Evolutionary conservation across 2,797 vertebrate species (phyloP).

Genomic region (Lycodopsis pacificus): DNA sequence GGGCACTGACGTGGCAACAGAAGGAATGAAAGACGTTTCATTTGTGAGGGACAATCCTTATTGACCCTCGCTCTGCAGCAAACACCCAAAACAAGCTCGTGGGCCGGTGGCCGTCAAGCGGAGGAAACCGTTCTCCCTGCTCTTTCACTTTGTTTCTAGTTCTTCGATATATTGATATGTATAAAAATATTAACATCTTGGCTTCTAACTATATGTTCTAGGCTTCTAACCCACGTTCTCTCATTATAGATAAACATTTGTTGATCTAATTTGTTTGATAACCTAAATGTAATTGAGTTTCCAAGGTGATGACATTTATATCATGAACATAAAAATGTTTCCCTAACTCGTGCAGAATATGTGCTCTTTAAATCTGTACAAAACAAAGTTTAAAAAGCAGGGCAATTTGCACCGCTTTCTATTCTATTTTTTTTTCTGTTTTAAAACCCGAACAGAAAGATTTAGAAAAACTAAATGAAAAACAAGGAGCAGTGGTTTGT

Average conservation of each 20-base stretch:
- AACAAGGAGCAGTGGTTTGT: too few relatives aligned
- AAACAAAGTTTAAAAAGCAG: neutral
- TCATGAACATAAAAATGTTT: slow-evolving; percentile 6
- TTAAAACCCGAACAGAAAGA: too few relatives aligned
- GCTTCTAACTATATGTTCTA: too few relatives aligned
- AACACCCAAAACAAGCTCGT: neutral
- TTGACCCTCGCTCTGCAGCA: slow-evolving; percentile 42
- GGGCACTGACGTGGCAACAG: slow-evolving; percentile 23
- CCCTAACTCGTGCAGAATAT: neutral
- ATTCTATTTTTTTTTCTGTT: too few relatives aligned
- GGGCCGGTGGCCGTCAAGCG: slow-evolving; percentile 15
- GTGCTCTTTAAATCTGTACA: neutral
- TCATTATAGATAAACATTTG: slow-evolving; percentile 1
- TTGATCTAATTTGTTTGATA: slow-evolving; percentile 29
- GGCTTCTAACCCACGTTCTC: neutral
- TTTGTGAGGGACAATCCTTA: slow-evolving; percentile 51
- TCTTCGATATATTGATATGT: neutral
- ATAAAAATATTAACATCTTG: too few relatives aligned
- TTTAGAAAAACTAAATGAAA: too few relatives aligned
- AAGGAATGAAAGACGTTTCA: slow-evolving; percentile 34
- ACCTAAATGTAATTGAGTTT: slow-evolving; percentile 40
- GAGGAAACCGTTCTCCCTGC: neutral
- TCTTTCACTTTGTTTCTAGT: neutral
- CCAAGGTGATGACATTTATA: slow-evolving; percentile 30
- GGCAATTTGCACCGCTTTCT: too few relatives aligned